Base-by-base conservation (phyloP, 2,888 invertebrate species). In the Frankliniella fusca region DNA sequence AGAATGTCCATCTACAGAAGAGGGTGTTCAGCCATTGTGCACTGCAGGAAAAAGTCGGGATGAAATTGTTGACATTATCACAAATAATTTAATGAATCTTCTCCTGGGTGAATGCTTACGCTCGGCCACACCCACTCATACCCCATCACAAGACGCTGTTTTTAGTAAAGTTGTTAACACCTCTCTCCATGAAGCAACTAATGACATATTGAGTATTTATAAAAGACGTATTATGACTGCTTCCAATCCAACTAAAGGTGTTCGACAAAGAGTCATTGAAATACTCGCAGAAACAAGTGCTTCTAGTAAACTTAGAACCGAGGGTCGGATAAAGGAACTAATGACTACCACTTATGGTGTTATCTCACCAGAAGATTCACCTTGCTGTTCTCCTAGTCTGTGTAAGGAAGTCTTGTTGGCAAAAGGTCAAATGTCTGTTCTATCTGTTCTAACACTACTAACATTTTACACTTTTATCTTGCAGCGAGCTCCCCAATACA, bases 331-430 rank as follows among this genome's bases (percentile, higher is more conserved):
- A 84, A 9, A 85, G 82, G 85, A 85, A 80, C 81, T 84, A 81
- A 85, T 85, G 84, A 82, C 84, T 28, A 83, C 85, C 23, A 84
- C 85, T 0, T 85, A 84, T 84, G 85, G 85, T 83, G 82, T 84
- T 18, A 65, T 83, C 18, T 83, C 85, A 23, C 83, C 84, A 28
- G 84, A 84, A 76, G 84, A 84, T 20, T 81, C 80, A 10, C 54
- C 83, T 18, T 76, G 81, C 12, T 49, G 20, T 50, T 48, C 80
- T 65, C 54, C 81, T 54, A 49, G 82, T 20, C 61, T 81, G 70
- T 82, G 83, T 83, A 81, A 80, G 81, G 38, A 38, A 38, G 38
- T 38, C 38, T 76, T 61, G 61, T 61, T 7, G 8, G 18, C 38
- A 38, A 38, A 38, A 38, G 5, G 38, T 2, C 38, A 15, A 54